These are phyloP conservation scores for Trinorchestia longiramus DNA, from an alignment of 1,140 invertebrate genomes.

Conservation along the genomic window DNA sequence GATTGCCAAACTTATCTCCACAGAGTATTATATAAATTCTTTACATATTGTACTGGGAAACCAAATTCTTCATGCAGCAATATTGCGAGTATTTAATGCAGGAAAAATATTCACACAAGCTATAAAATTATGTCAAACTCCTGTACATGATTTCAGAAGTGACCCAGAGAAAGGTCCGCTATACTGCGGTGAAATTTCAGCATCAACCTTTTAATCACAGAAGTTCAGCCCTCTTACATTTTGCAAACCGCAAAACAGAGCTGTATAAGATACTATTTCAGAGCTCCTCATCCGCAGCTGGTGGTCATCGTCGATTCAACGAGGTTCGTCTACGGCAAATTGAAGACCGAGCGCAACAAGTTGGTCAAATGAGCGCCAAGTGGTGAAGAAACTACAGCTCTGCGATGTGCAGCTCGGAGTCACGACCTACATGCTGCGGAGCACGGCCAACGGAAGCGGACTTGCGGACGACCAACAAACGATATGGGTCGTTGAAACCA, in stretches of 20 bases:
- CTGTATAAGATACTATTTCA: background rate
- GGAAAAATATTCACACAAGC: background rate
- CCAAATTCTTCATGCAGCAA: background rate
- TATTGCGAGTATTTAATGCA: background rate
- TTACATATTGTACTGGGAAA: too few species aligned
- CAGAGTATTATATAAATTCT: too few species aligned
- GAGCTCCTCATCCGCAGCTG: background rate
- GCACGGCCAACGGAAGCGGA: constrained; percentile 17
- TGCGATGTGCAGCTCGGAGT: background rate
- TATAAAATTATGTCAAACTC: background rate
- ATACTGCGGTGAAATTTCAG: background rate
- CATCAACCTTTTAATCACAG: background rate
- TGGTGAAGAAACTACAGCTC: background rate
- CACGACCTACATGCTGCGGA: background rate
- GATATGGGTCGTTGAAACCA: constrained; percentile 19
- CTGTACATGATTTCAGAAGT: background rate
- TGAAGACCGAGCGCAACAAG: background rate
- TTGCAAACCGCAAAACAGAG: background rate
- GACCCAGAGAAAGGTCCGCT: background rate
- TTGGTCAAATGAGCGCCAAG: background rate
- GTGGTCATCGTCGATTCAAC: background rate
- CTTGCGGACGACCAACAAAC: constrained; percentile 13
- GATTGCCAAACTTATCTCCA: too few species aligned
- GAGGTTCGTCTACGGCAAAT: background rate
- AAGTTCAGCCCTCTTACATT: background rate